Base-by-base conservation (phyloP, 2,113 vertebrate genomes). In the Cephalopterus ornatus region DNA sequence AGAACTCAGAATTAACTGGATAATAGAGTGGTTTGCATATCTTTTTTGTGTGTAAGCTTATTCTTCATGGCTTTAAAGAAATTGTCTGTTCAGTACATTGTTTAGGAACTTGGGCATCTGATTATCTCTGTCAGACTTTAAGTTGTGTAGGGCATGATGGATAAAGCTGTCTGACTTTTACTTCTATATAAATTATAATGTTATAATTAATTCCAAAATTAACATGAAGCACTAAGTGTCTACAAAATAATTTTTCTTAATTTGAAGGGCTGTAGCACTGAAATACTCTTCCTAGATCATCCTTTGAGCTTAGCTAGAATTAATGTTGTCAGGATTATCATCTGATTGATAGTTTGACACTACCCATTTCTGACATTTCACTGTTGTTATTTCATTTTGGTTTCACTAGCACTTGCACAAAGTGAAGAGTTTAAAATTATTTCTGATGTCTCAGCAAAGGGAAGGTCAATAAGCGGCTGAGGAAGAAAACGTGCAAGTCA, bases 361-460 rank as follows among this genome's bases (percentile, higher is more conserved):
- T 65, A 76, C 42, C n/a, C 9, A 41, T 82, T 94, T 78, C 52
- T 95, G 91, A 89, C 62, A 88, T 68, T 89, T 93, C 39, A 49
- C 42, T 73, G 80, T 9, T 5, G 2, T 81, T 92, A 77, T 74
- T 94, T 94, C 42, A 30, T 79, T 92, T 87, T 78, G 70, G 22
- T 73, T 79, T 93, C 91, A 68, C 83, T 52, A 55, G 21, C 52
- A 82, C 65, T 76, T 76, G 18, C 30, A 77, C 33, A 49, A 49
- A 94, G 21, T 68, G 56, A 70, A 75, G 56, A 81, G 30, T 89
- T 92, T 78, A 72, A 86, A 91, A 85, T 68, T 26, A 68, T 87
- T 94, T 95, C 81, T 82, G 71, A 83, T 70, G n/a, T 67, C 44
- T 96, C 77, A 85, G 89, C 74, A 85, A 83, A 94, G 85, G 47